Percentiles rank a stretch among this genome's conserved stretches.
Evolutionary conservation across 2,113 vertebrate species (phyloP).

Genomic region (Nesoenas mayeri): DNA sequence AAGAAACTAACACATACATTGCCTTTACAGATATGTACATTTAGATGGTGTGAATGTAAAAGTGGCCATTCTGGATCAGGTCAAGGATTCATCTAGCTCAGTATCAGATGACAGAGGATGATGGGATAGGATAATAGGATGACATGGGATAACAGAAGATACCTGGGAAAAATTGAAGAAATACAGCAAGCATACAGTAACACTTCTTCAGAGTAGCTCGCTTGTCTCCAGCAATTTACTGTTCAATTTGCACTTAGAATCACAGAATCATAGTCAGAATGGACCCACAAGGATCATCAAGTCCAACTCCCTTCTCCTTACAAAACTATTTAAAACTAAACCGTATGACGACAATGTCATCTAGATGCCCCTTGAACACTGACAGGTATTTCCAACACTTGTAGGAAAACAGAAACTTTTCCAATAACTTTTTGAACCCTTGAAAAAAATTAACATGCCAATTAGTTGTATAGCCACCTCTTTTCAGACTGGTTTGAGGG

Average conservation of each 20-base stretch:
- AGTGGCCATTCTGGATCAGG: background rate
- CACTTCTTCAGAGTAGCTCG: background rate
- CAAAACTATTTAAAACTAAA: background rate
- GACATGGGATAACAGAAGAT: background rate
- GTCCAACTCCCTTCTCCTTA: background rate
- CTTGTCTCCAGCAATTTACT: background rate
- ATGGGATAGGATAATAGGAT: background rate
- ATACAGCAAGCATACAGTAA: accelerated
- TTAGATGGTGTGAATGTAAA: background rate
- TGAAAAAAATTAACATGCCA: background rate
- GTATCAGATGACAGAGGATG: background rate
- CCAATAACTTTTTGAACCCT: background rate
- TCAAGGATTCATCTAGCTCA: background rate
- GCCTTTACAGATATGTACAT: background rate
- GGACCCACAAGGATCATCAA: background rate
- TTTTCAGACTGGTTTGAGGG: background rate
- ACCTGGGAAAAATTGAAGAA: background rate
- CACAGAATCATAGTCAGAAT: background rate
- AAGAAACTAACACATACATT: background rate
- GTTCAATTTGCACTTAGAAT: background rate
- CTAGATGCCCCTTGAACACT: background rate
- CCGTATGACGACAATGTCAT: accelerated
- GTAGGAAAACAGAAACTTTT: background rate
- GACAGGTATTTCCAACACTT: background rate
- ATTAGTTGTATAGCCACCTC: background rate